Conservation (phyloP, 2,797 vertebrate genomes). For the Karalla daura region DNA sequence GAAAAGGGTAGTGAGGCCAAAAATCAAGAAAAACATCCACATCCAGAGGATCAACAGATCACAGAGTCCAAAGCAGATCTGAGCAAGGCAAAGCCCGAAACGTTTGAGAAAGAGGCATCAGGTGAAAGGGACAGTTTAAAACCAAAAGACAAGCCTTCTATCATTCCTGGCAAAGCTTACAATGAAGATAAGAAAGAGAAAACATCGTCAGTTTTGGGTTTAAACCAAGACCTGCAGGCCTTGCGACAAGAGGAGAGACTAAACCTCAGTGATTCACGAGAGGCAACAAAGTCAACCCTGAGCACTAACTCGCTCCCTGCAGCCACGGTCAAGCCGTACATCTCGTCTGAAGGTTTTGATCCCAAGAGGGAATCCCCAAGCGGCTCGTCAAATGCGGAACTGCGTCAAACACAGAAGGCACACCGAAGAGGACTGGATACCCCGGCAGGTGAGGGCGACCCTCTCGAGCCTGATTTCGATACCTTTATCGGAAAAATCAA, state of each 20-base stretch:
- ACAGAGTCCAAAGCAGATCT: neutral
- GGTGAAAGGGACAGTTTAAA: neutral
- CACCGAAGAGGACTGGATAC: conserved; percentile 67
- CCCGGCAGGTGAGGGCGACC: conserved; percentile 83
- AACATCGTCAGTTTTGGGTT: neutral
- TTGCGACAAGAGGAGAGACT: neutral
- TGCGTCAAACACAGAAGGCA: conserved; percentile 62
- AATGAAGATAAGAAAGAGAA: conserved; percentile 18
- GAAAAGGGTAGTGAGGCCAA: neutral
- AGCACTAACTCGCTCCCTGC: conserved; percentile 24
- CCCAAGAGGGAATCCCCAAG: conserved; percentile 70
- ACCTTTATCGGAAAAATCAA: conserved; percentile 93
- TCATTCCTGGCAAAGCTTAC: conserved; percentile 6
- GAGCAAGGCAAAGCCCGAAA: conserved; percentile 9
- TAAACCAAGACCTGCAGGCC: conserved; percentile 23
- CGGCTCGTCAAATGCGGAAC: conserved; percentile 83
- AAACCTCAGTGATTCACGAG: conserved; percentile 14
- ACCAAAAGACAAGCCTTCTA: neutral
- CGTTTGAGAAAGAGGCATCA: neutral
- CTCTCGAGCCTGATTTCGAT: conserved; percentile 86
- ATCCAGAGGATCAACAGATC: conserved; percentile 5
- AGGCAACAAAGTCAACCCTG: conserved; percentile 8
- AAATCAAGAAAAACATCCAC: conserved; percentile 2
- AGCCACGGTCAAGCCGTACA: conserved; percentile 46
- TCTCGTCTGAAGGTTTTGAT: conserved; percentile 1